Conservation (phyloP, 2,888 invertebrate species). For the Coremacera marginata region DNA sequence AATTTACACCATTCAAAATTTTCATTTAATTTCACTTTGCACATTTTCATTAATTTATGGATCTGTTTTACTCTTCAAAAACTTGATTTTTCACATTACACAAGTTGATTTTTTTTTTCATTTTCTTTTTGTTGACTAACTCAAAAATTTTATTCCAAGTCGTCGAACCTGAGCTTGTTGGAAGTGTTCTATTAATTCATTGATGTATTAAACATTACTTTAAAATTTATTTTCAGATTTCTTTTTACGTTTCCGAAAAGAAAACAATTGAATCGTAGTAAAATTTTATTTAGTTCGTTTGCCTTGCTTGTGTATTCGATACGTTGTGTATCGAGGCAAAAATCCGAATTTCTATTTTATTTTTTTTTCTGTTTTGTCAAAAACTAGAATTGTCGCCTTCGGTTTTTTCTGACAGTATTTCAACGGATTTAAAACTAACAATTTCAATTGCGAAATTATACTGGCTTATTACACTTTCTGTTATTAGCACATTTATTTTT, state of each 20-base stretch:
- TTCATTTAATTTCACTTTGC: slow-evolving; percentile 5
- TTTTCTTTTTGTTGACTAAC: too few relatives aligned
- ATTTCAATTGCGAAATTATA: slow-evolving; percentile 2
- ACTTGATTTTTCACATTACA: background rate
- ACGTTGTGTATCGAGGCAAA: slow-evolving; percentile 21
- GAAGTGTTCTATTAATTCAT: too few relatives aligned
- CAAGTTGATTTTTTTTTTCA: background rate
- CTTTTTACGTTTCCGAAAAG: background rate
- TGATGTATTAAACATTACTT: background rate
- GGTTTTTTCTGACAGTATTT: slow-evolving; percentile 9
- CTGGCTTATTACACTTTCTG: background rate
- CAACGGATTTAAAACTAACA: background rate
- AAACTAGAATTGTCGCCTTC: slow-evolving; percentile 6
- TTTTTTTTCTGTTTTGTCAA: slow-evolving; percentile 17
- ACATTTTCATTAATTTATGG: background rate
- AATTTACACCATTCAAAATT: background rate
- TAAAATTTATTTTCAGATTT: background rate
- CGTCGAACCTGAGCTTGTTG: too few relatives aligned
- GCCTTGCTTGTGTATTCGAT: slow-evolving; percentile 25
- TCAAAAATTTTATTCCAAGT: background rate
- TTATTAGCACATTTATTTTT: slow-evolving; percentile 19
- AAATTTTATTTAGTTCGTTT: background rate
- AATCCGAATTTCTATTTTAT: slow-evolving; percentile 29
- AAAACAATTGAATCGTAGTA: background rate
- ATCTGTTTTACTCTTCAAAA: background rate